Base-by-base conservation (phyloP, 2,888 invertebrate species). In the Luperina nickerlii region DNA sequence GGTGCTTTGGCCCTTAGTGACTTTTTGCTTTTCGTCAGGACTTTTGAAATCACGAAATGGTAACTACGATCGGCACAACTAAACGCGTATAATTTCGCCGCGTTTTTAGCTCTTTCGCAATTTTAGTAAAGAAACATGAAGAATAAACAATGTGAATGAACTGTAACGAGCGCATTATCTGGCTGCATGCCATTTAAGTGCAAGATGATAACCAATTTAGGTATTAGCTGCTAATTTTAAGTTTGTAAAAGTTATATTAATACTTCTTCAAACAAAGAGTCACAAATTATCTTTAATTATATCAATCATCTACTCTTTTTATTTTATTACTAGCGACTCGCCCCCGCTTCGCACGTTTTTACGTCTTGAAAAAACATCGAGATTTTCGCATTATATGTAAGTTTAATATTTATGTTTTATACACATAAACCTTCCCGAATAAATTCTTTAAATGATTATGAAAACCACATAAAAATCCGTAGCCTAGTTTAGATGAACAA, bases 111-210 rank as follows among this genome's bases (percentile, higher is more conserved):
- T 38, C 18, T 65, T 24, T 32, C 18, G 18, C 2, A 42, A 62
- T 27, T 65, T 65, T 38, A 51, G 15, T 51, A 51, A 62, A 60
- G 24, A 57, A 60, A 79, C 9, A 66, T 60, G 32, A 66, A 81
- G 20, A 70, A 62, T 70, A 84, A 79, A 72, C 69, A 79, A 79
- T 62, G 84, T 69, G 45, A 82, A 60, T 68, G 68, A 84, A 79
- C 79, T 60, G 45, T 48, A 69, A 66, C 42, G 62, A 57, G 57
- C 20, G 2, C n/a, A 69, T 69, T 24, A 66, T 62, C 65, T 84
- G 82, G 82, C 74, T 70, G 1, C 0, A n/a, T 65, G 82, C 84
- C 81, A 82, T 54, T 72, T 57, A 42, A 48, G 60, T 81, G 81
- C 69, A 70, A 57, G 51, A 73, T 69, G 51, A 67, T 54, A 60